Base-by-base conservation (phyloP, 2,888 invertebrate genomes). In the Nowickia ferox region DNA sequence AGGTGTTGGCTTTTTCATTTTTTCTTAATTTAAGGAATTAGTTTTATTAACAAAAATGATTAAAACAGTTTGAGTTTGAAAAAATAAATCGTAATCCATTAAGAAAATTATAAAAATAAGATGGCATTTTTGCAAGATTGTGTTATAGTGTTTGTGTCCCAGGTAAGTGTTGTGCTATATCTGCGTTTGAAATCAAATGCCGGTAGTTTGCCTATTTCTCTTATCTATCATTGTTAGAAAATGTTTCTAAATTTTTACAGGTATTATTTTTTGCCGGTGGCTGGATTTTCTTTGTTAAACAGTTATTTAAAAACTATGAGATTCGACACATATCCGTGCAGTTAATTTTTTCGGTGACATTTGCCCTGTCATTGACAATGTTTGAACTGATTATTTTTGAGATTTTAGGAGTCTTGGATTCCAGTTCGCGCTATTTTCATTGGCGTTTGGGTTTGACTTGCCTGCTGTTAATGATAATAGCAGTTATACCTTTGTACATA, bases 381-480 rank as follows among this genome's bases (percentile, higher is more conserved):
- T 99, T 99, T 93, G 99, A 99, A 92, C 94, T 99, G 81, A 99
- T 99, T 86, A 99, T 99, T 91, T 99, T 99, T 94, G 99, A 99
- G 94, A 99, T 99, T 88, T 94, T 99, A 84, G 98, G 97, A 44
- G 95, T 98, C 88, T 94, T 99, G 87, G 98, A 98, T 92, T 95
- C 97, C 22, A 97, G 97, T 97, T 98, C 95, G 88, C 91, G 92
- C 87, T 91, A 88, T 88, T 90, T 91, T 91, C 98, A 98, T 92
- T 99, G 99, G 99, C 97, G 97, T 90, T 93, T 98, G 85, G 98
- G 97, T 38, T 94, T 99, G 5, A 98, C 98, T 90, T 95, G 96
- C 72, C 95, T 99, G 88, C 93, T 99, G 48, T 96, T 98, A 91
- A 97, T 98, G 95, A 96, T 99, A 22, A 98, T 99, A 89, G 97